Percentiles rank a stretch among this genome's conserved stretches.
These are phyloP conservation scores for Sminthurinus aureus DNA, from an alignment of 2,888 invertebrate species.

Conservation along the genomic window DNA sequence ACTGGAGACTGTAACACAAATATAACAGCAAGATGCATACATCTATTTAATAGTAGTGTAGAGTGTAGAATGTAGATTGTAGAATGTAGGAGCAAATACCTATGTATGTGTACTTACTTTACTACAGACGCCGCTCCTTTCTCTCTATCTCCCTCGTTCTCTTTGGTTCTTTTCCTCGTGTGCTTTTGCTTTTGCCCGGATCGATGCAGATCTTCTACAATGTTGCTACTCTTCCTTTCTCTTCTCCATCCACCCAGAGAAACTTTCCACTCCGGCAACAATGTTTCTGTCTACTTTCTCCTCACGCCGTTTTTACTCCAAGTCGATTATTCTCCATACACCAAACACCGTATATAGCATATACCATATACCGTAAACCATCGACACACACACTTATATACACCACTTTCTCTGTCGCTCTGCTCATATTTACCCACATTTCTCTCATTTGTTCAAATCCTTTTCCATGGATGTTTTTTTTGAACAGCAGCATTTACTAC, in stretches of 20 bases:
- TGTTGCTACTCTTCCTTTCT: constrained; percentile 6
- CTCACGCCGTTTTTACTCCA: constrained; percentile 27
- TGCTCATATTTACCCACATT: constrained; percentile 14
- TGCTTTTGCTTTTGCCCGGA: constrained; percentile 30
- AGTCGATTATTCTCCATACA: constrained; percentile 30
- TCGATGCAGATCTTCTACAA: constrained; percentile 38
- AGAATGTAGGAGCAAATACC: not conserved
- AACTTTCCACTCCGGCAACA: constrained; percentile 14
- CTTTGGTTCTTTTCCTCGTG: not conserved
- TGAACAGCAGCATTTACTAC: not conserved
- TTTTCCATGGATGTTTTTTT: constrained; percentile 14
- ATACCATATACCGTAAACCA: too few relatives aligned
- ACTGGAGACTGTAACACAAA: too few relatives aligned
- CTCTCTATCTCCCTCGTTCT: too few relatives aligned
- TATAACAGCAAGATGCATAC: too few relatives aligned
- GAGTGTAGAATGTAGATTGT: not conserved
- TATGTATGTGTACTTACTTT: not conserved
- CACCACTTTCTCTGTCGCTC: constrained; percentile 25
- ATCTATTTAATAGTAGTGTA: too few relatives aligned
- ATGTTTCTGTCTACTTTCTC: constrained; percentile 27
- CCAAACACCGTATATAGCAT: not conserved
- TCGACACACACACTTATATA: not conserved
- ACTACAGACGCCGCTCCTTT: constrained; percentile 11
- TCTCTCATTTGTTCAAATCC: constrained; percentile 15
- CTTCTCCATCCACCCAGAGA: not conserved